Base-by-base conservation (phyloP, 2,113 vertebrate species). In the Psittacus erithacus region DNA sequence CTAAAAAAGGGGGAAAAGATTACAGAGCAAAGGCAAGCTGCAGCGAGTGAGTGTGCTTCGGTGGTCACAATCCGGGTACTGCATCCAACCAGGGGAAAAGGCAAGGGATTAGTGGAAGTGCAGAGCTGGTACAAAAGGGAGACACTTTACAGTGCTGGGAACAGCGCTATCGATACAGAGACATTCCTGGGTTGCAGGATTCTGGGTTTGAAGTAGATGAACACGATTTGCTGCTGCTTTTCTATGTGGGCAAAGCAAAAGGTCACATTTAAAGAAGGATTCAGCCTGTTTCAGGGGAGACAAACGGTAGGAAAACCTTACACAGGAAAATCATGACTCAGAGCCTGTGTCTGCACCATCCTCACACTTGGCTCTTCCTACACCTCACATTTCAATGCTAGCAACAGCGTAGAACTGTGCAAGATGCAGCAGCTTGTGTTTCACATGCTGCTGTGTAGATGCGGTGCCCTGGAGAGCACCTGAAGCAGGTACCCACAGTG, bases 1-100 rank as follows among this genome's bases (percentile, higher is more conserved):
- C 62, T 93, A 88, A 81, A 90, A 75, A 90, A 77, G 73, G 44
- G 9, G 39, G 44, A 43, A 22, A 87, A 59, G 77, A 52, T 50
- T 29, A 78, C 81, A 93, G 91, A 95, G 97, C 94, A 97, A 93
- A 95, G 55, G 80, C 80, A 94, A 95, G 91, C 74, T 49, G 60
- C 63, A 31, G 41, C 2, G 7, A 82, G 89, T 23, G 63, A 4
- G 6, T 63, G 69, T 81, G 94, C 91, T 70, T 20, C 22, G 52
- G 49, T 47, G 62, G 55, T 68, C 82, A 63, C 90, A 83, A 8
- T 14, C 13, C 22, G 38, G 31, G 86, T 53, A 44, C 53, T 62
- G 90, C 10, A 29, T 28, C 52, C 5, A 10, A 70, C 53, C 88
- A 75, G 13, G 35, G 31, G 4, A 50, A 86, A 67, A 74, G 6